Evolutionary conservation across 1,140 invertebrate genomes (phyloP), one percentile per base, ranked within the genome.

Genomic region (Cydia splendana): DNA sequence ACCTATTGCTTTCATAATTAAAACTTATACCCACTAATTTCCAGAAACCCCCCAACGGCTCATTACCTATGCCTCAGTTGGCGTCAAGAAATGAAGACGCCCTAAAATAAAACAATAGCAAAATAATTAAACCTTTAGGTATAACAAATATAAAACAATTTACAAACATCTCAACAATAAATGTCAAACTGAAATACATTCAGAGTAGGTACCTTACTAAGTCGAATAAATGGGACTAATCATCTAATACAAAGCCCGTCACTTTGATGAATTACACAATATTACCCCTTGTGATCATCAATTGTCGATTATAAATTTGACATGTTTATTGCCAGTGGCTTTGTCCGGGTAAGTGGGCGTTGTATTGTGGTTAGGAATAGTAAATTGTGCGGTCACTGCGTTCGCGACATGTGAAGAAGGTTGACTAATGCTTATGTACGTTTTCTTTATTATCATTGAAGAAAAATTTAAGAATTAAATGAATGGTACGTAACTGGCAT

Each of bases 291-390:
- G 67, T 71, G 67, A 71, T 30, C 67, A 71, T 71, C 67, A 71
- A 71, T 71, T 71, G 67, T 71, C 67, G 67, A 71, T 71, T 71
- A 71, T 71, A 71, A 71, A 71, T 71, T 71, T 71, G 67, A 71
- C 67, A 71, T 71, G 67, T 71, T 71, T 71, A 71, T 71, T 71
- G 67, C 67, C 34, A 62, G 18, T 38, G 67, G 30, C 67, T 71
- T 71, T 71, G 67, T 71, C n/a, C 67, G 67, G 34, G 67, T 71
- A 38, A 71, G 67, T 71, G 67, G 67, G 67, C 67, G 67, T 15
- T 38, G 67, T 71, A 38, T 71, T 71, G 67, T 71, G 67, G 67
- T 71, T 71, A 71, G 67, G 67, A 71, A 71, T 71, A 45, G 67
- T 71, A 71, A 71, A 71, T 71, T 42, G 67, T 38, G 67, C 34